Base-by-base conservation (phyloP, 2,797 vertebrate species). In the Passerculus sandwichensis region DNA sequence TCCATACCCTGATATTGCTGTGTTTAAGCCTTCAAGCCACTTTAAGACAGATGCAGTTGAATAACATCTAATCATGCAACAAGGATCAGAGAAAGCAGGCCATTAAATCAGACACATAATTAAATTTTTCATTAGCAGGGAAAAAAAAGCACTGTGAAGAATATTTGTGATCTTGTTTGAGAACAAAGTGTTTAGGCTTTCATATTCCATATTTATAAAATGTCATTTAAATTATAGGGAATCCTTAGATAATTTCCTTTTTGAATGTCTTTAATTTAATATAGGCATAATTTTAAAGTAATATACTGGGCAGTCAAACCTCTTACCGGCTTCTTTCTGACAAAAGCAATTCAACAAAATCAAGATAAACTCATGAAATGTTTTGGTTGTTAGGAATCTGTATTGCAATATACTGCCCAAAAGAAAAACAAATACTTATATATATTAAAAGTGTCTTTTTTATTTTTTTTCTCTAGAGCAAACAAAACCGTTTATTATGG, bases 371-470 rank as follows among this genome's bases (percentile, higher is more conserved):
- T 78, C 12, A 45, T 23, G 8, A 83, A 70, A 60, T 36, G 0
- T 42, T 92, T 77, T 80, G 5, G 3, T 44, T 51, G 6, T 29
- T 42, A 17, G 15, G 20, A 13, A 57, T 67, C 15, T 64, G 5
- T 48, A 36, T 56, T 69, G 11, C 9, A 83, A 51, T 53, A 66
- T 70, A 30, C 4, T 44, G 21, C 5, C 2, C 3, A 19, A 93
- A 91, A 36, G 14, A 13, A 78, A 91, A 82, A 11, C 5, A 81
- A 84, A 75, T 45, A 2, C 2, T 60, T 77, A 27, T 12, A 67
- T 22, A 8, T 77, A 17, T 7, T 47, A 38, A 59, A 67, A 40
- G 57, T 1, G 0, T 23, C 0, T 23, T n/a, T 45, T 26, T n/a
- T n/a, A 4, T 4, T 14, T 1, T 38, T 75, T 60, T 27, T 19